Conservation (phyloP, 2,888 invertebrate genomes). For the Caenorhabditis sp. region DNA sequence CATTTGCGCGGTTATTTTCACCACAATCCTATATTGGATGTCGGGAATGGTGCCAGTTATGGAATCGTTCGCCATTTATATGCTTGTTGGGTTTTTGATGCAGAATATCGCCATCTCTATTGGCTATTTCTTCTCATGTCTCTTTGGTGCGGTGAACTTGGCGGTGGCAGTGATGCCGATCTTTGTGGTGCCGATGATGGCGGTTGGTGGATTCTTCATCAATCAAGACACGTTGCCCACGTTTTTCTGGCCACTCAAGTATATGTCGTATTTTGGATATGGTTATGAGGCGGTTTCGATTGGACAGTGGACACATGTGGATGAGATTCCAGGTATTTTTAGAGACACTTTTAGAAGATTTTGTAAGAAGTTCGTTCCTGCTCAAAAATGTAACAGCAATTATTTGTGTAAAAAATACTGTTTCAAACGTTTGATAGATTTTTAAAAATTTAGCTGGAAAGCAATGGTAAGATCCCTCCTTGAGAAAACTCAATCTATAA, state of each 20-base stretch:
- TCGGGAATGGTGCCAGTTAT: slow-evolving; percentile 77
- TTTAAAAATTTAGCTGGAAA: no score
- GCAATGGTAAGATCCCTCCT: no score
- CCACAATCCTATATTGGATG: slow-evolving; percentile 86
- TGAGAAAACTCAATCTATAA: no score
- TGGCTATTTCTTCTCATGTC: slow-evolving; percentile 85
- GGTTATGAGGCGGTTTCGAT: slow-evolving; percentile 72
- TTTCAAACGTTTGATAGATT: no score
- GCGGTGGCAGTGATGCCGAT: slow-evolving; percentile 90
- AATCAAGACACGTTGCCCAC: slow-evolving; percentile 78
- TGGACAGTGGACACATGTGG: slow-evolving; percentile 71
- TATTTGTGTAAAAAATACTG: background rate
- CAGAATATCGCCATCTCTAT: slow-evolving; percentile 68
- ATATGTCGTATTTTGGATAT: slow-evolving; percentile 72
- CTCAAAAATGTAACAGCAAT: no score
- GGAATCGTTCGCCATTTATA: slow-evolving; percentile 77
- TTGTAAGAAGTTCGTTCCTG: background rate
- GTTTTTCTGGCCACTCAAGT: slow-evolving; percentile 72
- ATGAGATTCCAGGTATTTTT: slow-evolving; percentile 54
- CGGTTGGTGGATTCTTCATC: slow-evolving; percentile 83
- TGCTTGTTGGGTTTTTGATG: slow-evolving; percentile 55
- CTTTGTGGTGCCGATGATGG: slow-evolving; percentile 87
- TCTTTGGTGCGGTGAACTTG: slow-evolving; percentile 81
- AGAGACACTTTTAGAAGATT: background rate
- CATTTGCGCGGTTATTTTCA: slow-evolving; percentile 84